Evolutionary conservation across 2,113 vertebrate species (phyloP).

Genomic region (Neogobius melanostomus): DNA sequence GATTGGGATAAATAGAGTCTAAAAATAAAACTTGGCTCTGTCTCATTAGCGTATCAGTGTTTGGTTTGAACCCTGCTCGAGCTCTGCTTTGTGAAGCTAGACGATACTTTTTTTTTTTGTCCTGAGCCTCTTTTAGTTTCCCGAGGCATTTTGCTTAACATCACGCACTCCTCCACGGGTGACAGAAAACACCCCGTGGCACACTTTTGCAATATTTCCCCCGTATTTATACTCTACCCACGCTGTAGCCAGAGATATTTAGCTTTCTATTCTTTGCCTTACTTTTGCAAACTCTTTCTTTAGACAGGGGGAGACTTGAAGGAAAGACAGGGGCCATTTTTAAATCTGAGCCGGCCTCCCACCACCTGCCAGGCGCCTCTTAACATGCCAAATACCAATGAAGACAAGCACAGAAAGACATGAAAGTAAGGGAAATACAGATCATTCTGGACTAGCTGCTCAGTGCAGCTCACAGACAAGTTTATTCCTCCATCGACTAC

Average conservation of each 20-base stretch:
- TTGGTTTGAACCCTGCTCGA: not conserved
- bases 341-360: slow-evolving; percentile 37
- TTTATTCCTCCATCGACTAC: not conserved
- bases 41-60: slow-evolving; percentile 12
- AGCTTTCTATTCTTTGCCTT: slow-evolving; percentile 28
- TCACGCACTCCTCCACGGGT: slow-evolving; percentile 41
- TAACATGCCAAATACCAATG: slow-evolving; percentile 14
- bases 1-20: not conserved
- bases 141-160: slow-evolving; percentile 44
- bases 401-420: not conserved
- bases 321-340: slow-evolving; percentile 42
- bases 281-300: slow-evolving; percentile 43
- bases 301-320: slow-evolving; percentile 35
- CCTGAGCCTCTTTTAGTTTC: slow-evolving; percentile 21
- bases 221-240: slow-evolving; percentile 49
- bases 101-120: not conserved
- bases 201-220: slow-evolving; percentile 36
- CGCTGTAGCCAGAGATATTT: slow-evolving; percentile 35
- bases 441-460: not conserved
- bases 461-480: not conserved
- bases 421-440: not conserved
- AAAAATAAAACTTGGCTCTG: not conserved
- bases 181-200: slow-evolving; percentile 51
- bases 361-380: slow-evolving; percentile 37
- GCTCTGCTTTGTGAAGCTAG: not conserved